Conservation (phyloP, 2,797 vertebrate genomes). For the Remorina albescens region DNA sequence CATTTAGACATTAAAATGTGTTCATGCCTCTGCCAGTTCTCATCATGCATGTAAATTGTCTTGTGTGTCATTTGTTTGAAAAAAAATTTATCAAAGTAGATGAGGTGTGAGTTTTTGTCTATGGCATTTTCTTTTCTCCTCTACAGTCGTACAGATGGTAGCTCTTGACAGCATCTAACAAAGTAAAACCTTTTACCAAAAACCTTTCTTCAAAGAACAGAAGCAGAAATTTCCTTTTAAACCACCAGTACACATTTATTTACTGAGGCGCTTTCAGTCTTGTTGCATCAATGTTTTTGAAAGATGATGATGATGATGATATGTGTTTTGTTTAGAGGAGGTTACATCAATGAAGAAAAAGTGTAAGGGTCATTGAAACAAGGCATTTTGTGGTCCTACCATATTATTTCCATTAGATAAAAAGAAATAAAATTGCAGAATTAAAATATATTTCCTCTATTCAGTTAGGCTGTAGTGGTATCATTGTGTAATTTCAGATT, state of each 20-base stretch:
- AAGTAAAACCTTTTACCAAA: constrained; percentile 34
- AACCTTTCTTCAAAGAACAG: neutral
- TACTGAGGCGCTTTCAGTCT: constrained; percentile 31
- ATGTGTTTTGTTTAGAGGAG: constrained; percentile 7
- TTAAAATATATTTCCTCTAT: constrained; percentile 2
- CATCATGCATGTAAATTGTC: constrained; percentile 18
- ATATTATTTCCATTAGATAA: neutral
- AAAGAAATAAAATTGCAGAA: neutral
- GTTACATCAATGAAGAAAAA: constrained; percentile 1
- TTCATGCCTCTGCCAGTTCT: neutral
- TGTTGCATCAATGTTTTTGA: constrained; percentile 23
- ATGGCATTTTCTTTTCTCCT: constrained; percentile 8
- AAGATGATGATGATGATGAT: constrained; percentile 13
- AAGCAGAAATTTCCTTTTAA: constrained; percentile 25
- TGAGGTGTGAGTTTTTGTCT: constrained; percentile 9
- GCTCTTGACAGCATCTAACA: constrained; percentile 31
- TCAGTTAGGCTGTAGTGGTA: constrained; percentile 3
- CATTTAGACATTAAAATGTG: constrained; percentile 19
- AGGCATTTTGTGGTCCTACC: neutral
- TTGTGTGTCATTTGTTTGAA: constrained; percentile 16
- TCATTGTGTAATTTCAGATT: neutral
- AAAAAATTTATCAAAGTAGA: constrained; percentile 20
- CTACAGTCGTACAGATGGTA: neutral
- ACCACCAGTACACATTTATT: constrained; percentile 29
- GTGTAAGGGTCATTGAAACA: constrained; percentile 1